Evolutionary conservation across 2,113 vertebrate genomes (phyloP), one percentile per base, ranked within the genome.

Genomic region (Channa maculata): DNA sequence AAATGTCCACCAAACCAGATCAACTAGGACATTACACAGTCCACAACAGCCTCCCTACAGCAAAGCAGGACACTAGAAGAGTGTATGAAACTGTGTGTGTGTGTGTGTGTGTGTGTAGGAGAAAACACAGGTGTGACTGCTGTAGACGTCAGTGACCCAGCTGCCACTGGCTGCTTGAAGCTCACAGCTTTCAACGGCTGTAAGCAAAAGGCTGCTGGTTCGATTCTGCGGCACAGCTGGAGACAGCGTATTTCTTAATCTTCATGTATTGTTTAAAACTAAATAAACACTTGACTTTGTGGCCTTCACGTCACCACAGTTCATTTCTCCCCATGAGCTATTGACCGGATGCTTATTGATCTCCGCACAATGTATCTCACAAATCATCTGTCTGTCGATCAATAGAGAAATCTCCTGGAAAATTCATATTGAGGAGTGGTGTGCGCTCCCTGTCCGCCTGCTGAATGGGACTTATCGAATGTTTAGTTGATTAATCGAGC

Each of bases 341-440:
- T 96, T 95, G 96, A 96, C 95, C 91, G 84, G 80, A 93, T 87
- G 75, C 82, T 85, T 96, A 99, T 99, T 96, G 98, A 99, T 98
- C 95, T 49, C 90, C 86, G 55, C 87, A 94, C 95, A 97, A 96
- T 97, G 97, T 98, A 97, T 97, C 96, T 94, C 97, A 98, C 98
- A 99, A 99, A 99, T 99, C 97, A 99, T 98, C 96, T 95, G 95
- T 95, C 95, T 95, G 93, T 90, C 94, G 95, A 99, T 99, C 97
- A 75, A 99, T 98, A 96, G 92, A 96, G 97, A 99, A 98, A 99
- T 96, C 97, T 99, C 95, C 96, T 90, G 96, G 97, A 99, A 98
- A 98, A 98, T 99, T 98, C 97, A 97, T 97, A 97, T 96, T 96
- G 97, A 96, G 91, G 96, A 96, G 94, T 92, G 90, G 81, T 93